Base-by-base conservation (phyloP, 2,888 invertebrate genomes). In the Parnassius glacialis region DNA sequence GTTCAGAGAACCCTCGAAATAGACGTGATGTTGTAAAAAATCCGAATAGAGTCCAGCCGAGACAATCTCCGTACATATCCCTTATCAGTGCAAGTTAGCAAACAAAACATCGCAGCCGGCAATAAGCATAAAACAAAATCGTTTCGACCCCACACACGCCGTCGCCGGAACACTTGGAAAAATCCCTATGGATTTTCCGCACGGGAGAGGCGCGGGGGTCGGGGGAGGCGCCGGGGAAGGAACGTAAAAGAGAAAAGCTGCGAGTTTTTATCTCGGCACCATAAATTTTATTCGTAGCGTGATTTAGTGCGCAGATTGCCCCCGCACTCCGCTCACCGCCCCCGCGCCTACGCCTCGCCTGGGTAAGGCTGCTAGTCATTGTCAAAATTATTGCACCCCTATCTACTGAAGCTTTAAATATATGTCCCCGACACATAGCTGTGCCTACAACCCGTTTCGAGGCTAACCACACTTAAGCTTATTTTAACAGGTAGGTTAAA, bases 191-290 rank as follows among this genome's bases (percentile, higher is more conserved):
- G 90, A 90, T 90, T 90, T 91, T 90, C 90, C 90, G 81, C 81
- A 83, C 81, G 85, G 62, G 70, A 59, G 83, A 79, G 79, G 70
- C 86, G 81, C 79, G 81, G 79, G 83, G 82, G 78, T 79, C 81
- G 79, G 80, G 70, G 72, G 53, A 52, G 62, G 74, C 70, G 70
- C 75, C 79, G 83, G 85, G 83, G 85, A 88, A 90, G 87, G 89
- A 90, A 90, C 90, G 90, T 91, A 92, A 92, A 92, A 92, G 92
- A 92, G 92, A 92, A 92, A 92, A 92, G 92, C 92, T 92, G 91
- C 92, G 92, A 92, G 92, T 92, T 92, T 92, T 92, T 92, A 92
- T 92, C 92, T 92, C 91, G 91, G 90, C 90, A 88, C 92, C 92
- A 92, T 92, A 92, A 92, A 92, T 92, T 92, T 92, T 92, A 92